These are phyloP conservation scores for Brienomyrus brachyistius DNA, from an alignment of 2,113 vertebrate species.

Conservation along the genomic window DNA sequence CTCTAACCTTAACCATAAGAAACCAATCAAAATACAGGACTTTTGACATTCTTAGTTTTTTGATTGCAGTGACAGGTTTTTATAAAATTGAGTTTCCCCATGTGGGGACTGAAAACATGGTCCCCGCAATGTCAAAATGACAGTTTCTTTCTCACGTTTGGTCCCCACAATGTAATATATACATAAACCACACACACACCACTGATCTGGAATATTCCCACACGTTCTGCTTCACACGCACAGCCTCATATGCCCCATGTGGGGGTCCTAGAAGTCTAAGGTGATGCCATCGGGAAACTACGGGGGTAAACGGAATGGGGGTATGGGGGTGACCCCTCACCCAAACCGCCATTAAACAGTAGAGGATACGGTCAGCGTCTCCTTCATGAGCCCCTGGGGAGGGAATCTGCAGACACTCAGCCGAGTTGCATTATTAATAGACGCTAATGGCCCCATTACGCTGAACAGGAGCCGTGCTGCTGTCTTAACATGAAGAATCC, in stretches of 20 bases:
- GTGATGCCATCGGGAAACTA: conserved; percentile 39
- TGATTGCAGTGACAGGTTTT: neutral
- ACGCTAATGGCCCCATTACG: conserved; percentile 76
- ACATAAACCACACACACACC: neutral
- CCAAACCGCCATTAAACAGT: conserved; percentile 56
- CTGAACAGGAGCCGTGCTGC: conserved; percentile 47
- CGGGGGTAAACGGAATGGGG: conserved; percentile 53
- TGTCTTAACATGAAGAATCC: conserved; percentile 56
- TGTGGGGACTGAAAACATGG: neutral
- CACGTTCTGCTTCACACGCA: conserved; percentile 24
- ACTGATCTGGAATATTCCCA: neutral
- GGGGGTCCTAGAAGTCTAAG: conserved; percentile 28
- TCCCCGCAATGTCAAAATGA: neutral
- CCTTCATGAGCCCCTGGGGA: conserved; percentile 59
- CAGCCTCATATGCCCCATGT: conserved; percentile 30
- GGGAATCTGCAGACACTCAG: conserved; percentile 65
- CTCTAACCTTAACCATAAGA: neutral
- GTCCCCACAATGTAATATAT: neutral
- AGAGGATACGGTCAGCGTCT: conserved; percentile 65
- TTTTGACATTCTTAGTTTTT: neutral
- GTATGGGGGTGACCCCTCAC: conserved; percentile 56
- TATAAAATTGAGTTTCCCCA: neutral
- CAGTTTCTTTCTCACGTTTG: neutral
- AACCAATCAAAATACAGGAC: neutral
- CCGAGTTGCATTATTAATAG: conserved; percentile 76